Evolutionary conservation across 1,140 invertebrate species (phyloP).

Genomic region (Microplitis demolitor): DNA sequence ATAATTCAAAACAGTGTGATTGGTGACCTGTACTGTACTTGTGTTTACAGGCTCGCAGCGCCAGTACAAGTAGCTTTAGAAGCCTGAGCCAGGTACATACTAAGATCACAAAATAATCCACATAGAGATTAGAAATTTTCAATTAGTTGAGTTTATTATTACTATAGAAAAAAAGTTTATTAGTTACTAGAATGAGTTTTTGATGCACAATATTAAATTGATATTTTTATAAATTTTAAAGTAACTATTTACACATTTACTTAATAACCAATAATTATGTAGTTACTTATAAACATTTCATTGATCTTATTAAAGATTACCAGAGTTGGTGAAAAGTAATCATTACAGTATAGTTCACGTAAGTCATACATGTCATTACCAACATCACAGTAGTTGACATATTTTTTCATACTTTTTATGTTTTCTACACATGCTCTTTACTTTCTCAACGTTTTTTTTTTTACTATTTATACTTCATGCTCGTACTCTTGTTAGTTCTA

Average conservation of each 20-base stretch:
- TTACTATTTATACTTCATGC: too few species aligned
- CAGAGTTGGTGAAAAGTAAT: background rate
- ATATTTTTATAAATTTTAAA: too few species aligned
- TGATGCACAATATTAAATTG: background rate
- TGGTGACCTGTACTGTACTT: conserved; percentile 60
- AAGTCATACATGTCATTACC: background rate
- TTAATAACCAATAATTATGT: too few species aligned
- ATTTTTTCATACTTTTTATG: too few species aligned
- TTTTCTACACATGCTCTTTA: too few species aligned
- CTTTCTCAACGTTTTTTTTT: too few species aligned
- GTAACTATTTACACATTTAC: too few species aligned
- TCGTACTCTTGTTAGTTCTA: too few species aligned
- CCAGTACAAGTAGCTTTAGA: conserved; percentile 86
- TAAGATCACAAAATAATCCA: conserved; percentile 53
- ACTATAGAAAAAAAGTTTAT: background rate
- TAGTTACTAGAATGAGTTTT: conserved; percentile 1
- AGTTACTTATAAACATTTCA: background rate
- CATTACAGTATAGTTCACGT: background rate
- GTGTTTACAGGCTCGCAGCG: conserved; percentile 79
- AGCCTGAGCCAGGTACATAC: conserved; percentile 80
- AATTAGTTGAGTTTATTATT: conserved; percentile 38
- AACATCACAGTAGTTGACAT: background rate
- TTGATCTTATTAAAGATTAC: background rate
- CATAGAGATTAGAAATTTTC: conserved; percentile 42
- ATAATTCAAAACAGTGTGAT: conserved; percentile 54